A percentile compares a stretch with the other conserved stretches of the same genome.
These are phyloP conservation scores for Leptothorax acervorum DNA, from an alignment of 2,888 invertebrate species.

Conservation along the genomic window DNA sequence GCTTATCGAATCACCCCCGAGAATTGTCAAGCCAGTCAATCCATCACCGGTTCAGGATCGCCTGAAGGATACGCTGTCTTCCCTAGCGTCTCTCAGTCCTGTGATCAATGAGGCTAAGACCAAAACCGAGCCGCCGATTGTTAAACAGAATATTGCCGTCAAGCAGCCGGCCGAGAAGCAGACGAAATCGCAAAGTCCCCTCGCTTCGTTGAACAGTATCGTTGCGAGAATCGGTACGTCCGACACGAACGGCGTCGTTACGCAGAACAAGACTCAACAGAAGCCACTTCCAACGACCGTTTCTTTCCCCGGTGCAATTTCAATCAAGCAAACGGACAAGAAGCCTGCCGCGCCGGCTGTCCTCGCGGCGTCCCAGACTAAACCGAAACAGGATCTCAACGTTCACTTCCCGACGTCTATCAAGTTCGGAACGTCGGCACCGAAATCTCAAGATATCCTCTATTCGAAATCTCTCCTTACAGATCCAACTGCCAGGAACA, in stretches of 20 bases:
- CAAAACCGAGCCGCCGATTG: conserved; percentile 61
- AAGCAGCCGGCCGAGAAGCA: conserved; percentile 54
- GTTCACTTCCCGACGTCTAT: conserved; percentile 65
- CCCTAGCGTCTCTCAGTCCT: conserved; percentile 75
- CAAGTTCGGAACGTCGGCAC: conserved; percentile 64
- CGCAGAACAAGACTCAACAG: conserved; percentile 57
- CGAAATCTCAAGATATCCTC: conserved; percentile 63
- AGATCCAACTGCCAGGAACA: conserved; percentile 51
- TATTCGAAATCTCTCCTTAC: conserved; percentile 48
- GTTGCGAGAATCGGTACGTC: conserved; percentile 80
- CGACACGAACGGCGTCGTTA: conserved; percentile 43
- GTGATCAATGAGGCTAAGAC: conserved; percentile 60
- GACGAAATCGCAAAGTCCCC: conserved; percentile 74
- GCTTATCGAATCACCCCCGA: conserved; percentile 76
- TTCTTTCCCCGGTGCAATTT: conserved; percentile 53
- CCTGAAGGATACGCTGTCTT: conserved; percentile 81
- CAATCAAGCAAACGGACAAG: conserved; percentile 70
- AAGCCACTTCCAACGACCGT: conserved; percentile 60
- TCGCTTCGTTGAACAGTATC: conserved; percentile 82
- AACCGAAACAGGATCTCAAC: conserved; percentile 64
- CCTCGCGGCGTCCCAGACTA: conserved; percentile 55
- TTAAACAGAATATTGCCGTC: conserved; percentile 50
- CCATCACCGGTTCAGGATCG: conserved; percentile 81
- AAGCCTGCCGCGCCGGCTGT: conserved; percentile 48
- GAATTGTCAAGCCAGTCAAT: conserved; percentile 77